phyloP scores from a whole-genome alignment of 2,113 vertebrate species.

The Haplochromis burtoni region DNA sequence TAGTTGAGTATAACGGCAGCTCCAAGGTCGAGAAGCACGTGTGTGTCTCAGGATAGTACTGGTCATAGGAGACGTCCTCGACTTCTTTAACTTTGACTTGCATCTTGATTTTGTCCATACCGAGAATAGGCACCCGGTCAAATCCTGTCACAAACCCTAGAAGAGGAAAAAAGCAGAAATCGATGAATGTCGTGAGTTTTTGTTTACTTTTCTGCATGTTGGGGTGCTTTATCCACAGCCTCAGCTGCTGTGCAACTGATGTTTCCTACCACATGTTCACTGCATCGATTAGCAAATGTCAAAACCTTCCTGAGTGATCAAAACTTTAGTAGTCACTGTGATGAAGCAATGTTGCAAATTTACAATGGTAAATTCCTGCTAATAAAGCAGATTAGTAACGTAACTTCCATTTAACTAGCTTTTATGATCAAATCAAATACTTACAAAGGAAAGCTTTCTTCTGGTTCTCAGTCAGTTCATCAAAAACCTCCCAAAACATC shows the following conservation, averaged over 20 bases:
- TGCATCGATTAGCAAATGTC: not conserved
- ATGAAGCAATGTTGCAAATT: too few species aligned
- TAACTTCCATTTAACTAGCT: not conserved
- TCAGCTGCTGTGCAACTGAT: not conserved
- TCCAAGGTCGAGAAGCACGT: too few species aligned
- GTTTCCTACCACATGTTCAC: not conserved
- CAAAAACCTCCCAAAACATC: conserved; percentile 81
- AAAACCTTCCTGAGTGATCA: too few species aligned
- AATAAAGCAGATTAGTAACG: not conserved
- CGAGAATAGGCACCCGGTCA: too few species aligned
- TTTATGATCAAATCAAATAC: conserved; percentile 14
- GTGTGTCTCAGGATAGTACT: too few species aligned
- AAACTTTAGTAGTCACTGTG: too few species aligned
- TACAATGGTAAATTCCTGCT: not conserved
- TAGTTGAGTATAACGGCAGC: too few species aligned
- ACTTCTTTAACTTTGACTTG: too few species aligned
- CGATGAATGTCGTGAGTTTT: not conserved
- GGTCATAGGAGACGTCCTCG: too few species aligned
- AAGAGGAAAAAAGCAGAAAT: not conserved
- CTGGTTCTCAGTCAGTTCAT: conserved; percentile 63
- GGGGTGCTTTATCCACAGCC: not conserved
- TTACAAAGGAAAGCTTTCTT: conserved; percentile 78
- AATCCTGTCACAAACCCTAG: too few species aligned
- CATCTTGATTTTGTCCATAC: too few species aligned
- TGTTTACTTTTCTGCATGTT: not conserved